These are phyloP conservation scores for Plutella xylostella DNA, from an alignment of 2,888 invertebrate genomes.

Conservation along the genomic window DNA sequence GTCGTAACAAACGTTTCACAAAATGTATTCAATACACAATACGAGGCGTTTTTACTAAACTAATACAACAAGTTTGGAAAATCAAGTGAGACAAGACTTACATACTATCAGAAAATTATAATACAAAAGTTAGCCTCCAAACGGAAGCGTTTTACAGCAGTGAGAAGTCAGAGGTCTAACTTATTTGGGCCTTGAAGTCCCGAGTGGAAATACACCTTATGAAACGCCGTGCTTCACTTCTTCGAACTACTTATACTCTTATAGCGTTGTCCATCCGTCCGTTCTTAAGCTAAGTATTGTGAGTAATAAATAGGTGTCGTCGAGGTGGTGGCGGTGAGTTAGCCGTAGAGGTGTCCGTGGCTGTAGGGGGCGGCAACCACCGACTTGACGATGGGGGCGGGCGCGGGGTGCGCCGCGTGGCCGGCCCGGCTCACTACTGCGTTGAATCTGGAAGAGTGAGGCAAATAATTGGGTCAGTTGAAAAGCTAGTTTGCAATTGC, in stretches of 20 bases:
- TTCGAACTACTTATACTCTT: conserved; percentile 24
- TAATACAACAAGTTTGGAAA: conserved; percentile 29
- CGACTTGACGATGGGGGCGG: conserved; percentile 23
- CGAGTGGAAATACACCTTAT: conserved; percentile 43
- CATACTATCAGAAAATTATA: conserved; percentile 54
- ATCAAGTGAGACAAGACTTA: conserved; percentile 35
- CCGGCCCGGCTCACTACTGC: conserved; percentile 70
- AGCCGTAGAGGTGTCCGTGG: conserved; percentile 40
- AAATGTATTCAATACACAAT: conserved; percentile 37
- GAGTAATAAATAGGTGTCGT: conserved; percentile 49
- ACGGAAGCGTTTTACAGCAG: conserved; percentile 22
- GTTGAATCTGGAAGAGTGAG: conserved; percentile 62
- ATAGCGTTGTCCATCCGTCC: conserved; percentile 45
- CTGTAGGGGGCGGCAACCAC: neutral
- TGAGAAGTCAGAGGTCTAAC: conserved; percentile 20
- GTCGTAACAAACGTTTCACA: conserved; percentile 54
- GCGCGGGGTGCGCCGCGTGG: conserved; percentile 66
- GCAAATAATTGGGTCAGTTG: too few relatives aligned
- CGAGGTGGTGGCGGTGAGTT: conserved; percentile 22
- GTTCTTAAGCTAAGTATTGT: conserved; percentile 41
- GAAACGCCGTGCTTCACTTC: conserved; percentile 57
- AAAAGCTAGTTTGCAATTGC: too few relatives aligned
- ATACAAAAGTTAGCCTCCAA: conserved; percentile 45
- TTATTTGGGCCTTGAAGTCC: conserved; percentile 48
- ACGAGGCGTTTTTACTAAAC: conserved; percentile 13